Base-by-base conservation (phyloP, 2,113 vertebrate genomes). In the Bubo bubo region DNA sequence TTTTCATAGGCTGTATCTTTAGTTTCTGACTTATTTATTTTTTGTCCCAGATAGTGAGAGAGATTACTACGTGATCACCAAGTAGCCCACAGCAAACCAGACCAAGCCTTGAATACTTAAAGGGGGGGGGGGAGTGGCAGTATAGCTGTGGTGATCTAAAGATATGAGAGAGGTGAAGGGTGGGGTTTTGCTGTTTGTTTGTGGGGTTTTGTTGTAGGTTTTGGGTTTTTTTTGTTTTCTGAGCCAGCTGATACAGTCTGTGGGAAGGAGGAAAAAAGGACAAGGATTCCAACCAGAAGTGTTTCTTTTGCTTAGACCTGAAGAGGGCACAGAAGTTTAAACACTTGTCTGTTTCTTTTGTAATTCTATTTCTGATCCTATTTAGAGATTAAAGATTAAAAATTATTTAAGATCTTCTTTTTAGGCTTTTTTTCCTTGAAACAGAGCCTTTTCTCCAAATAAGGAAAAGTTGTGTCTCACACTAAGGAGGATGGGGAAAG, bases 201-300 rank as follows among this genome's bases (percentile, higher is more conserved):
- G 23, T 9, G 3, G 4, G 5, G 1, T 34, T 28, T n/a, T 39
- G 4, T 37, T 8, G 7, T n/a, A 17, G 20, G 10, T 63, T 27
- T 30, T 21, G 17, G 17, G 63, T 26, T 3, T 9, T 17, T 49
- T 60, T 43, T 23, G 18, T 74, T 20, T 60, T 10, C 37, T 70
- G 32, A 77, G 27, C 23, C 55, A 23, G 12, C 43, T 91, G 13
- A 12, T 60, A 18, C 8, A 43, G 30, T 37, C 26, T 47, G 14
- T 32, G 18, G 16, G 19, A 86, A 13, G 27, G 24, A 55, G 45
- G 9, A 24, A 71, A n/a, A 53, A 80, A 41, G 12, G 22, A 12
- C 2, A 72, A 41, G 35, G 11, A 32, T 79, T 73, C 24, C 1
- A 1, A 50, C 52, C 34, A 30, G 32, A 71, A 67, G 30, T 39